Evolutionary conservation across 2,888 invertebrate species (phyloP).

Genomic region (Hesperia comma): DNA sequence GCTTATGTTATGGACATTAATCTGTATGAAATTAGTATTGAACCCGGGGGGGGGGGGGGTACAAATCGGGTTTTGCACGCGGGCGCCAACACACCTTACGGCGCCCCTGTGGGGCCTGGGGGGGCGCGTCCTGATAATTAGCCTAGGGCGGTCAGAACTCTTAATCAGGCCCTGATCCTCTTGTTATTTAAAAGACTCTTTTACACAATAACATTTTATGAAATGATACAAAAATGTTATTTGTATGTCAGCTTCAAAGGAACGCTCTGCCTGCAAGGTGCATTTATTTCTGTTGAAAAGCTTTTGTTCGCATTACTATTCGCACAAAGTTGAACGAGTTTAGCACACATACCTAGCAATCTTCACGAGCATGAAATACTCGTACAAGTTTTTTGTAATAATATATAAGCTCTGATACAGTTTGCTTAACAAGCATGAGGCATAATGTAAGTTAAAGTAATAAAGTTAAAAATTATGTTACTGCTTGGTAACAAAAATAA

Average conservation of each 20-base stretch:
- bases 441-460: slow-evolving; percentile 20
- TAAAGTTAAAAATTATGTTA: slow-evolving; percentile 18
- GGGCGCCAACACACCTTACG: too few species aligned
- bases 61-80: too few species aligned
- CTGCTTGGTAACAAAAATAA: slow-evolving; percentile 21
- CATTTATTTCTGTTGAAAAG: slow-evolving; percentile 10
- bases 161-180: too few species aligned
- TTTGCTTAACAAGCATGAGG: slow-evolving; percentile 8
- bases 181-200: background rate
- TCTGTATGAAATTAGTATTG: too few species aligned
- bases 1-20: too few species aligned
- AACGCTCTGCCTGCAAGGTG: background rate
- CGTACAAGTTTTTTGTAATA: background rate
- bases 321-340: background rate
- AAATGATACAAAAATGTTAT: background rate
- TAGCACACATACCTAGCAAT: background rate
- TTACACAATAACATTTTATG: background rate
- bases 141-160: too few species aligned
- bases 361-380: background rate
- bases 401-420: slow-evolving; percentile 14
- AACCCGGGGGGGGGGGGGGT: too few species aligned
- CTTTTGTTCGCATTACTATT: slow-evolving; percentile 9
- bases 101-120: too few species aligned
- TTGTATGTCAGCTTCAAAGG: background rate
- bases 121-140: too few species aligned